phyloP scores from a whole-genome alignment of 2,888 invertebrate genomes.

The Yponomeuta cagnagella region DNA sequence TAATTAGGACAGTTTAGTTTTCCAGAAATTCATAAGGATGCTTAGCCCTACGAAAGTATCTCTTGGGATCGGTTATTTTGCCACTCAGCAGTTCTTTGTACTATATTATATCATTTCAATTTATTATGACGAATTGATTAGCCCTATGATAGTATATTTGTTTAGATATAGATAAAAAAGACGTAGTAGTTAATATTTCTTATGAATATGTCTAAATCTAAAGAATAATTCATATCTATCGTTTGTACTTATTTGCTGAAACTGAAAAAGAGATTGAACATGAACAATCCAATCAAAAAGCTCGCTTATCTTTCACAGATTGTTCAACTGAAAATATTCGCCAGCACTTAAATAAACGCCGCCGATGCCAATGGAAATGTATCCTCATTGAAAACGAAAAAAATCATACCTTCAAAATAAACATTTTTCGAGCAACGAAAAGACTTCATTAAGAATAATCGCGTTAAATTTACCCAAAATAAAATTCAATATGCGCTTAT shows the following conservation, averaged over 20 bases:
- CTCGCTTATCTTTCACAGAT: slow-evolving; percentile 14
- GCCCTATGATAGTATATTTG: too few species aligned
- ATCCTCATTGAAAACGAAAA: neutral
- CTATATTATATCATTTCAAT: too few species aligned
- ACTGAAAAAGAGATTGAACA: neutral
- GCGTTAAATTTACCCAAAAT: slow-evolving; percentile 40
- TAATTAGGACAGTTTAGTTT: too few species aligned
- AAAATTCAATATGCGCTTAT: slow-evolving; percentile 53
- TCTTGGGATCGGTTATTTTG: too few species aligned
- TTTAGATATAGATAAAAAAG: too few species aligned
- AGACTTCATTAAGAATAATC: slow-evolving; percentile 13
- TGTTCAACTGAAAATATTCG: neutral
- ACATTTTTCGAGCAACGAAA: slow-evolving; percentile 7
- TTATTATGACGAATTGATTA: too few species aligned
- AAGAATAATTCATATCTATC: neutral
- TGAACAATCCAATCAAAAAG: neutral
- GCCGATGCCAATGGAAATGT: slow-evolving; percentile 3
- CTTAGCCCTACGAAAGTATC: too few species aligned
- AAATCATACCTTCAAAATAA: neutral
- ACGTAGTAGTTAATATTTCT: too few species aligned
- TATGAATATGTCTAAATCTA: too few species aligned
- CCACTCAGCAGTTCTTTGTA: too few species aligned
- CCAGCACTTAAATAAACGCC: neutral
- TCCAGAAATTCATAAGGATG: too few species aligned
- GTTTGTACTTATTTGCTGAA: neutral